Percentiles rank a stretch among this genome's conserved stretches.
Conservation (phyloP, 2,888 invertebrate genomes). For the Drosophila maculinotata region DNA sequence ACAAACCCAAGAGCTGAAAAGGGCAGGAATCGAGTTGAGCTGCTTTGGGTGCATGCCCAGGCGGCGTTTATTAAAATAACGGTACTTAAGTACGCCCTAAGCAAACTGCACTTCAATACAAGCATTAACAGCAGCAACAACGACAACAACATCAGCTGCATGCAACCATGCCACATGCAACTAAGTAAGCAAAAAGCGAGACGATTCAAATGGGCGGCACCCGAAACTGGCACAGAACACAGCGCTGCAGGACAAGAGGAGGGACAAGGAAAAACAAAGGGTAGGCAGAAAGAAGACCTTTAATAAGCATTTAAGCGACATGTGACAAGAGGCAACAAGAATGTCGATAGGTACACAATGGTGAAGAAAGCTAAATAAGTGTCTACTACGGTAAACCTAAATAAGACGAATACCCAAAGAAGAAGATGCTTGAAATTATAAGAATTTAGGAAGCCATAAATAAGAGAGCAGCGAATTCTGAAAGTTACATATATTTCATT, state of each 20-base stretch:
- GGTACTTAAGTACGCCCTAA: slow-evolving; percentile 80
- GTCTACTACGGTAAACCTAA: neutral
- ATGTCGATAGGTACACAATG: slow-evolving; percentile 13
- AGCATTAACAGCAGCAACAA: slow-evolving; percentile 27
- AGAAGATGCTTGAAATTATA: slow-evolving; percentile 10
- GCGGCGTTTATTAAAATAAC: slow-evolving; percentile 81
- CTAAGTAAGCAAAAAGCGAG: slow-evolving; percentile 26
- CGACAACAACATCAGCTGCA: slow-evolving; percentile 33
- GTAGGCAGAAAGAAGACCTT: slow-evolving; percentile 13
- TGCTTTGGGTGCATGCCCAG: slow-evolving; percentile 55
- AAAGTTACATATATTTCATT: neutral
- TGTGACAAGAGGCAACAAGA: slow-evolving; percentile 29
- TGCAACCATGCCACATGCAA: slow-evolving; percentile 36
- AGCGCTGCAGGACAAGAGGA: neutral
- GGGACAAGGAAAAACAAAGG: neutral
- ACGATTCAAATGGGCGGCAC: slow-evolving; percentile 49
- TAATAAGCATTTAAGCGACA: slow-evolving; percentile 59
- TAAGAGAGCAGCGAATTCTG: neutral
- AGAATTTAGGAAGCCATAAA: neutral
- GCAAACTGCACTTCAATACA: slow-evolving; percentile 65
- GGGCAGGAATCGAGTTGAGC: slow-evolving; percentile 9
- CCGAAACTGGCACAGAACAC: slow-evolving; percentile 41
- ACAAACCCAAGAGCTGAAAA: slow-evolving; percentile 2
- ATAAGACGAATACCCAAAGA: neutral
- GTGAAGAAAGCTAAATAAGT: slow-evolving; percentile 32